Conservation (phyloP, 1,140 invertebrate species). For the Saccostrea echinata region DNA sequence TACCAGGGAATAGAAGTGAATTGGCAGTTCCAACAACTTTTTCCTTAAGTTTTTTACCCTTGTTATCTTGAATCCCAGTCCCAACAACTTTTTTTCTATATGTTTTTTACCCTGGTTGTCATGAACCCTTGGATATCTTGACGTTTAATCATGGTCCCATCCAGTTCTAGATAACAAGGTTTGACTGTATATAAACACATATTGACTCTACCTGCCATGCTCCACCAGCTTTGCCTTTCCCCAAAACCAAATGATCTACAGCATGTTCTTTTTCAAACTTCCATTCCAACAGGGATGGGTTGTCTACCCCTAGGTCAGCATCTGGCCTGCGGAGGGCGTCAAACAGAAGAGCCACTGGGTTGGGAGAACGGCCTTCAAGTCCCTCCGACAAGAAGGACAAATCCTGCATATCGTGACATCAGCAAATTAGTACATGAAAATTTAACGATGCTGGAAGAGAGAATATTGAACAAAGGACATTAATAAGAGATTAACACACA, state of each 20-base stretch:
- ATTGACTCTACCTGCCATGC: conserved; percentile 87
- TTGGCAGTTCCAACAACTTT: too few species aligned
- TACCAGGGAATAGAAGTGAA: too few species aligned
- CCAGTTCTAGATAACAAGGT: too few species aligned
- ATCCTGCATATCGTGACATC: conserved; percentile 76
- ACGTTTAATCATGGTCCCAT: too few species aligned
- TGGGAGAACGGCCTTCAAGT: conserved; percentile 89
- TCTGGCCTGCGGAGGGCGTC: conserved; percentile 89
- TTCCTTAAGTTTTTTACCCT: too few species aligned
- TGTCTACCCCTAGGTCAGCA: conserved; percentile 90
- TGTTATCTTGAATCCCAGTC: too few species aligned
- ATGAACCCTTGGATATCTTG: too few species aligned
- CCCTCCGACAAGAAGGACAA: conserved; percentile 83
- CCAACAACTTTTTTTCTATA: too few species aligned
- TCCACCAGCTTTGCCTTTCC: conserved; percentile 89
- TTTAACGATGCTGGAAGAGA: conserved; percentile 30
- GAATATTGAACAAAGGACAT: conserved; percentile 5
- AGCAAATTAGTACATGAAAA: conserved; percentile 36
- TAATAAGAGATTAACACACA: background rate
- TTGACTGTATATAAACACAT: background rate
- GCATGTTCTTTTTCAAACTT: conserved; percentile 82
- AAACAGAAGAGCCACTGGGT: conserved; percentile 90
- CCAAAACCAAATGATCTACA: conserved; percentile 91
- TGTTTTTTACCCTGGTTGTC: too few species aligned
- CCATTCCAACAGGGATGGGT: conserved; percentile 88